Percentiles rank a stretch among this genome's conserved stretches.
These are phyloP conservation scores for Hartigia nigra DNA, from an alignment of 2,888 invertebrate species.

Conservation along the genomic window DNA sequence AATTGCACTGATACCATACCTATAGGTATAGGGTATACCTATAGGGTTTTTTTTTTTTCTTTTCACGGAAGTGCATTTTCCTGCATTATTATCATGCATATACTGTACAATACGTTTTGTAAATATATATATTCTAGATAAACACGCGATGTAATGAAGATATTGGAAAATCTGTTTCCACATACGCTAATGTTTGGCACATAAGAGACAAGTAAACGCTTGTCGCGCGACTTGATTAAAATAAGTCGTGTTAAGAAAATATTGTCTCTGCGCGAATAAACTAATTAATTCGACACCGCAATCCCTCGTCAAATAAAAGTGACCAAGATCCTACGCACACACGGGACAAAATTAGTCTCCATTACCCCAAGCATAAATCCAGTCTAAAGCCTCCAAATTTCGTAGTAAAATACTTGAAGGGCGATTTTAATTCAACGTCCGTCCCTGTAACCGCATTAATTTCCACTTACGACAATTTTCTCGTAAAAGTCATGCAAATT, in stretches of 20 bases:
- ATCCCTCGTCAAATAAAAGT: neutral
- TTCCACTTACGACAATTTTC: neutral
- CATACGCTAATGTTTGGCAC: neutral
- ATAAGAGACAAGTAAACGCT: neutral
- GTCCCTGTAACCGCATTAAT: neutral
- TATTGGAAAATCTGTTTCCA: neutral
- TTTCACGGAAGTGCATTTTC: neutral
- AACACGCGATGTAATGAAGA: neutral
- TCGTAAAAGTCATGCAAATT: neutral
- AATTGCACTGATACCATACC: neutral
- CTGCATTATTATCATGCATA: neutral
- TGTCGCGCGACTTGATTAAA: neutral
- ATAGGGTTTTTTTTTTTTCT: neutral
- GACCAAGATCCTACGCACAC: neutral
- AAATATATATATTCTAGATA: neutral
- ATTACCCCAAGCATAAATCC: too few species aligned
- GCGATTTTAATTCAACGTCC: neutral
- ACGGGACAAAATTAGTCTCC: neutral
- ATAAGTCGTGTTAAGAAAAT: neutral
- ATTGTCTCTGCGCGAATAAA: neutral
- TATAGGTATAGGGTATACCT: too few species aligned
- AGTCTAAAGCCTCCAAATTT: too few species aligned
- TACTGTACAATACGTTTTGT: neutral
- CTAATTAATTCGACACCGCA: neutral
- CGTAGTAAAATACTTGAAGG: neutral